phyloP scores from a whole-genome alignment of 2,888 invertebrate genomes.

The Yponomeuta cagnagella region DNA sequence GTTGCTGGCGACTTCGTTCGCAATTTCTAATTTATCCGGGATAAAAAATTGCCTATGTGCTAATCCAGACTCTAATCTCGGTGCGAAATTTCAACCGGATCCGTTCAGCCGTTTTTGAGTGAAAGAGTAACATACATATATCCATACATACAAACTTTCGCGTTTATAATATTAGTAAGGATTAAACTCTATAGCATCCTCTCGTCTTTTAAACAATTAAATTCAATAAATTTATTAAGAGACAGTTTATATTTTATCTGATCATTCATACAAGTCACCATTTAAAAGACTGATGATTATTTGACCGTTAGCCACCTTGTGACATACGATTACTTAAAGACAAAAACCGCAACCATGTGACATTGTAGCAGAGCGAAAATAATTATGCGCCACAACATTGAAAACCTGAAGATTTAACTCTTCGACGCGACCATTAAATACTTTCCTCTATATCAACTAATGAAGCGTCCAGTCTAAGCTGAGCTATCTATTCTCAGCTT shows the following conservation, averaged over 20 bases:
- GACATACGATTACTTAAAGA: no score
- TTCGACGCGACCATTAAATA: conserved; percentile 55
- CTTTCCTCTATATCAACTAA: conserved; percentile 40
- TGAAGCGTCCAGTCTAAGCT: conserved; percentile 5
- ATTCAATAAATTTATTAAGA: conserved; percentile 52
- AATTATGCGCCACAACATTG: not conserved
- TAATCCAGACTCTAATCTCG: no score
- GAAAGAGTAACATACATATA: no score
- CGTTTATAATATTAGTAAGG: conserved; percentile 43
- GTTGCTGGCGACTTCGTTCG: no score
- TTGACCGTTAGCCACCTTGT: no score
- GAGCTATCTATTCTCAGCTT: not conserved
- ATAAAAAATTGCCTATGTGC: no score
- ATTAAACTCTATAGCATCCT: conserved; percentile 87
- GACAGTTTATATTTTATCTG: conserved; percentile 79
- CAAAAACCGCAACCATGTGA: no score
- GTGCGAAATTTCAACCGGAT: no score
- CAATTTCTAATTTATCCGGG: no score
- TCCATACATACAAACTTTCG: no score
- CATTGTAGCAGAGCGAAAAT: no score
- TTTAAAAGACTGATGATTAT: conserved; percentile 79
- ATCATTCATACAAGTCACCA: conserved; percentile 86
- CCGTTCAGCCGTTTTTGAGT: no score
- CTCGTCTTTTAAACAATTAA: conserved; percentile 81
- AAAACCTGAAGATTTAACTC: not conserved